Conservation (phyloP, 1,140 invertebrate species). For the Aphelenchoides fujianensis region DNA sequence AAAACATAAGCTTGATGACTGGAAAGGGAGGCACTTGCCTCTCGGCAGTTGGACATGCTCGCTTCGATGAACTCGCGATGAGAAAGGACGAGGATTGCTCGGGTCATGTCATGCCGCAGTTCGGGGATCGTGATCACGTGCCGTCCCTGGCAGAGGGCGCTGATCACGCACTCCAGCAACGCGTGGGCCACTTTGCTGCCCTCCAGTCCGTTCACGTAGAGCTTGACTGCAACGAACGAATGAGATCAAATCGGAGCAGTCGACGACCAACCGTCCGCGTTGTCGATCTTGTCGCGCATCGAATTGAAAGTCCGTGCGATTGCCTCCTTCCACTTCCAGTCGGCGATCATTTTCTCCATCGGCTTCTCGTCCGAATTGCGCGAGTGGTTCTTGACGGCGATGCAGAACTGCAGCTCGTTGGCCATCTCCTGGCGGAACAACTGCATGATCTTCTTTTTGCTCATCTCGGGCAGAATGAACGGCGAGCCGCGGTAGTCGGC, state of each 20-base stretch:
- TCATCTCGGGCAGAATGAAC: conserved; percentile 13
- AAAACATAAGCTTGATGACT: neutral
- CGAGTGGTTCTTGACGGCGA: conserved; percentile 29
- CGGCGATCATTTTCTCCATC: conserved; percentile 27
- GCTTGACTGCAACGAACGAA: conserved; percentile 30
- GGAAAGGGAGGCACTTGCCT: conserved; percentile 1
- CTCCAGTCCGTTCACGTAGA: conserved; percentile 18
- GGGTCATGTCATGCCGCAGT: conserved; percentile 11
- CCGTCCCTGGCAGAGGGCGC: conserved; percentile 13
- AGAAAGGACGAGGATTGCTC: conserved; percentile 11
- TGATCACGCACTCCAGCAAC: conserved; percentile 20
- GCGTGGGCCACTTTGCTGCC: conserved; percentile 23
- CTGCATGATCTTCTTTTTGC: conserved; percentile 20
- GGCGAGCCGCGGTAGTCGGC: conserved; percentile 18
- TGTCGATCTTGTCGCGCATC: conserved; percentile 20
- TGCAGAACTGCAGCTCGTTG: conserved; percentile 17
- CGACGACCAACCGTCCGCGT: conserved; percentile 13
- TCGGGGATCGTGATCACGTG: conserved; percentile 15
- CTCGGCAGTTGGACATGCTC: neutral
- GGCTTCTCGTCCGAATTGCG: conserved; percentile 9
- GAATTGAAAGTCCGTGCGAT: conserved; percentile 17
- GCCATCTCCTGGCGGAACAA: conserved; percentile 14
- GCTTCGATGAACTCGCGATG: conserved; percentile 19
- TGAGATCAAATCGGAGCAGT: neutral
- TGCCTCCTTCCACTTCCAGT: conserved; percentile 27